phyloP scores from a whole-genome alignment of 1,140 invertebrate species.

The Drosophila ironensis region DNA sequence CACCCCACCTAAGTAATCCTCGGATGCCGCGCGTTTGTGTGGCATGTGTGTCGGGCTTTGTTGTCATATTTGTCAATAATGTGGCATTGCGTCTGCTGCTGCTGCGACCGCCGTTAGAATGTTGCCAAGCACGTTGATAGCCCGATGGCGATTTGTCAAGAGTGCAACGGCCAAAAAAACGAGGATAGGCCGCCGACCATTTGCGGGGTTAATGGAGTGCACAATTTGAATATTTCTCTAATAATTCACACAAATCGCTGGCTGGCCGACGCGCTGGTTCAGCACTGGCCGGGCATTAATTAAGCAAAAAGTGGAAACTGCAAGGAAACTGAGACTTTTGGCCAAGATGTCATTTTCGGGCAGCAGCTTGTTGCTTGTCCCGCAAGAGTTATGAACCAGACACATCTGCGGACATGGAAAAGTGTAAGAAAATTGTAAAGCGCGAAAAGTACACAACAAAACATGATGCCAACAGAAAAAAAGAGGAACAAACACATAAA shows the following conservation, averaged over 20 bases:
- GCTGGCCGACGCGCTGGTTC: too few relatives aligned
- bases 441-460: conserved; percentile 28
- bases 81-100: conserved; percentile 20
- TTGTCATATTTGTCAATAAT: conserved; percentile 65
- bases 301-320: background rate
- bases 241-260: conserved; percentile 13
- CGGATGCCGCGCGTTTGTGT: conserved; percentile 3
- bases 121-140: conserved; percentile 25
- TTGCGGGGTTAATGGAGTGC: conserved; percentile 33
- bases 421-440: conserved; percentile 41
- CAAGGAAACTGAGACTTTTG: background rate
- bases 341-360: background rate
- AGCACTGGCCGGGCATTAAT: background rate
- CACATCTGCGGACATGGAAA: background rate
- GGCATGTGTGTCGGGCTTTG: conserved; percentile 46
- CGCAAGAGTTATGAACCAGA: conserved; percentile 69
- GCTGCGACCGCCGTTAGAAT: conserved; percentile 37
- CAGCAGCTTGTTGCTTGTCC: background rate
- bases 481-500: conserved; percentile 9
- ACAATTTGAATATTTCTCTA: conserved; percentile 24
- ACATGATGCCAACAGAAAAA: too few relatives aligned
- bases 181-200: conserved; percentile 2
- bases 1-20: background rate
- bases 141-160: conserved; percentile 36
- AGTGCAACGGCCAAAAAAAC: too few relatives aligned